Conservation (phyloP, 2,888 invertebrate species). For the Cantharis nigra region DNA sequence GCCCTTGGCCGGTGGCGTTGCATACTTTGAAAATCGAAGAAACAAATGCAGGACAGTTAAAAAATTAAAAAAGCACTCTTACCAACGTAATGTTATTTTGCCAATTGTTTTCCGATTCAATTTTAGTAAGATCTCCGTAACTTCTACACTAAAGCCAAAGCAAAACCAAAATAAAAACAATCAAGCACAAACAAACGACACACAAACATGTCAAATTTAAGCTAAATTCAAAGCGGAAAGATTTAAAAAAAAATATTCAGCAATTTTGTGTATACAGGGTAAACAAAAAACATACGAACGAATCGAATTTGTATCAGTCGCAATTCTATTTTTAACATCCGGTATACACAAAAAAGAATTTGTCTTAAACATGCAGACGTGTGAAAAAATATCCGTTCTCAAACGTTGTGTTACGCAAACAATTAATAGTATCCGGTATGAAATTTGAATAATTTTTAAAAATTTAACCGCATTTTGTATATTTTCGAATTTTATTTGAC, state of each 20-base stretch:
- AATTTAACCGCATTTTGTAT: background rate
- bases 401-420: background rate
- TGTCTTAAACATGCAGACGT: background rate
- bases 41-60: background rate
- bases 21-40: background rate
- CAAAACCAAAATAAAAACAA: conserved; percentile 27
- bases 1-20: background rate
- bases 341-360: background rate
- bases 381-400: background rate
- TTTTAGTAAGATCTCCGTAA: conserved; percentile 65
- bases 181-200: conserved; percentile 21
- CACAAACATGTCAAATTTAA: conserved; percentile 10
- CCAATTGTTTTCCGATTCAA: conserved; percentile 54
- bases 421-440: background rate
- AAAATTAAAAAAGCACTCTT: conserved; percentile 32
- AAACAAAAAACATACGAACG: background rate
- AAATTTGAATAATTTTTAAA: background rate
- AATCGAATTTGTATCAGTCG: background rate
- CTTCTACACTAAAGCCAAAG: conserved; percentile 60
- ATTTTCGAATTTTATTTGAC: background rate
- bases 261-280: background rate
- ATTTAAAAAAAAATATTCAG: background rate
- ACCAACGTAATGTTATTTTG: conserved; percentile 40
- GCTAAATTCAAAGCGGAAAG: background rate
- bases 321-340: conserved; percentile 7